phyloP scores from a whole-genome alignment of 2,888 invertebrate genomes.

The Ichneumoninae sp. region DNA sequence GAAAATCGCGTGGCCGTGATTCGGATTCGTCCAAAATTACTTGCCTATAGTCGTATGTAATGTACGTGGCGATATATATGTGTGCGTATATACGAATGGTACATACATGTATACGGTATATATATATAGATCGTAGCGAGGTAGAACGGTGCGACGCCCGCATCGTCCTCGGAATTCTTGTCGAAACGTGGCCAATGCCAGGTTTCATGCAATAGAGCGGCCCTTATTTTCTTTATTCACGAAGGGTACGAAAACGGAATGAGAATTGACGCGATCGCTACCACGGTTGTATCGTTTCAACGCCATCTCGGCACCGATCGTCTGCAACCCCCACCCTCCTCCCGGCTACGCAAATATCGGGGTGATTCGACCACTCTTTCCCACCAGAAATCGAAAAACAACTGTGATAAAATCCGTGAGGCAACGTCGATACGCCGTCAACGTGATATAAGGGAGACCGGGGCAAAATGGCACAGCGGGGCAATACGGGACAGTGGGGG shows the following conservation, averaged over 20 bases:
- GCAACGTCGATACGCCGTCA: not conserved
- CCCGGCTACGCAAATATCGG: slow-evolving; percentile 33
- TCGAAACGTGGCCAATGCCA: slow-evolving; percentile 49
- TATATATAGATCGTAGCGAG: slow-evolving; percentile 41
- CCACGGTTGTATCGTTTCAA: slow-evolving; percentile 21
- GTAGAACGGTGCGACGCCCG: slow-evolving; percentile 45
- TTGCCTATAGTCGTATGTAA: slow-evolving; percentile 48
- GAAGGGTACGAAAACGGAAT: slow-evolving; percentile 54
- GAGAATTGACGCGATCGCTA: slow-evolving; percentile 57
- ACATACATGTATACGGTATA: not conserved
- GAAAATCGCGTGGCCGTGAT: slow-evolving; percentile 75
- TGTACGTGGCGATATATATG: slow-evolving; percentile 27
- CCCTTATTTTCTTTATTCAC: slow-evolving; percentile 66
- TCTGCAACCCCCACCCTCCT: not conserved
- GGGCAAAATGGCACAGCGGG: no score
- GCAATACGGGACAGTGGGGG: no score
- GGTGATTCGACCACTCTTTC: slow-evolving; percentile 41
- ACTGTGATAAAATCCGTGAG: slow-evolving; percentile 1
- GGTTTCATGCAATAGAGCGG: slow-evolving; percentile 59
- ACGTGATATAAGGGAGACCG: not conserved
- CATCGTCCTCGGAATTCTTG: slow-evolving; percentile 41
- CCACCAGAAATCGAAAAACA: slow-evolving; percentile 17
- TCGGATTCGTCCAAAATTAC: slow-evolving; percentile 74
- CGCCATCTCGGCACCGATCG: slow-evolving; percentile 9
- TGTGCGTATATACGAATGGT: not conserved